phyloP scores from a whole-genome alignment of 2,113 vertebrate genomes.

The Chionomys nivalis region DNA sequence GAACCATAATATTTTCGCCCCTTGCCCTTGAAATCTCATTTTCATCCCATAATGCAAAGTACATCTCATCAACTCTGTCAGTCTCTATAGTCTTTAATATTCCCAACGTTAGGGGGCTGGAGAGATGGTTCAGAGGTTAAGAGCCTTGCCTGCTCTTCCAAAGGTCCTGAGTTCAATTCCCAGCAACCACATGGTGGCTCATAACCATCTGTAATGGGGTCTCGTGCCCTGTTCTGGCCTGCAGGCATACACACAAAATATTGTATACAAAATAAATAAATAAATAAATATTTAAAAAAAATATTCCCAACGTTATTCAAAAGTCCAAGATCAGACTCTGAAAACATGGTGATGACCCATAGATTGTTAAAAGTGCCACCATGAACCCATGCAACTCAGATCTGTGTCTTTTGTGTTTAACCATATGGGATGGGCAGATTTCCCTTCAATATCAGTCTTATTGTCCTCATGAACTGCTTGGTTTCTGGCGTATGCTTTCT shows the following conservation, averaged over 20 bases:
- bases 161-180: too few species aligned
- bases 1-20: neutral
- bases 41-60: neutral
- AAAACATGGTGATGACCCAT: slow-evolving; percentile 68
- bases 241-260: too few species aligned
- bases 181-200: too few species aligned
- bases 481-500: slow-evolving; percentile 43
- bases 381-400: neutral
- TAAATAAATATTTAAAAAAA: too few species aligned
- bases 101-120: neutral
- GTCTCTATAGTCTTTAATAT: neutral
- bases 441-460: neutral
- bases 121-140: too few species aligned
- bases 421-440: neutral
- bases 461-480: neutral
- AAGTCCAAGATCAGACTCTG: slow-evolving; percentile 41
- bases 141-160: too few species aligned
- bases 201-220: too few species aligned
- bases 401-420: slow-evolving; percentile 59
- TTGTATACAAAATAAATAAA: too few species aligned
- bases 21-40: neutral
- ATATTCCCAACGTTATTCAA: neutral
- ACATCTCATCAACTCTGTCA: neutral
- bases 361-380: slow-evolving; percentile 70
- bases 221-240: too few species aligned